phyloP scores from a whole-genome alignment of 2,113 vertebrate genomes.

The Alexandromys fortis region DNA sequence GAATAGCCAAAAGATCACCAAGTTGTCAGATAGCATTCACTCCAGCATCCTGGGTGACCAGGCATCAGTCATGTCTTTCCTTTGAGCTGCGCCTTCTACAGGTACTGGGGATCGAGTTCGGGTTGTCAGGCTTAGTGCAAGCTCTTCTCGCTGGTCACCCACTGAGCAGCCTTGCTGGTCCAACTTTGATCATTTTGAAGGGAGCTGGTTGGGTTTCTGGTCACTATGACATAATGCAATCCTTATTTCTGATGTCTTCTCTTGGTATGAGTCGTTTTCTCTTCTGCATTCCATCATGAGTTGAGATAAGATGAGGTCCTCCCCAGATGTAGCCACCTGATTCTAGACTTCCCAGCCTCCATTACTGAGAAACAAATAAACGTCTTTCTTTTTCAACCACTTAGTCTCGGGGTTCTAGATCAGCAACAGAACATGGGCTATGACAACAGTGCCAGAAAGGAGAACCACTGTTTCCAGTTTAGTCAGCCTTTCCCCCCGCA shows the following conservation, averaged over 20 bases:
- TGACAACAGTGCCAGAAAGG: background rate
- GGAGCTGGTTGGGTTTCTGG: background rate
- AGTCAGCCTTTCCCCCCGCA: background rate
- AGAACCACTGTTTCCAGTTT: background rate
- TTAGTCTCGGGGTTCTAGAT: background rate
- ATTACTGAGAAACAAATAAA: background rate
- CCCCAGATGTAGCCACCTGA: background rate
- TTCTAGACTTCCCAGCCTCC: background rate
- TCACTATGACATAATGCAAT: background rate
- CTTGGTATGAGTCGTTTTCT: accelerated
- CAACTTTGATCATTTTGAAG: background rate
- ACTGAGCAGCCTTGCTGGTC: background rate
- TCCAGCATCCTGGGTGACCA: background rate
- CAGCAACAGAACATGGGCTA: background rate
- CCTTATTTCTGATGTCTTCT: background rate
- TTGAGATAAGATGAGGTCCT: background rate
- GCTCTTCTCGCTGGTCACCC: background rate
- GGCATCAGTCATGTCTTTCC: background rate
- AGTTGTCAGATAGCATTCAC: background rate
- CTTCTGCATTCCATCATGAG: background rate
- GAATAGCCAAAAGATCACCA: no score
- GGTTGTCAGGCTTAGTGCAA: background rate
- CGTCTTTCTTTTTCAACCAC: background rate
- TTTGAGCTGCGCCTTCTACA: background rate
- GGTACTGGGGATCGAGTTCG: background rate